Evolutionary conservation across 2,888 invertebrate species (phyloP).

Genomic region (Cheiracanthium punctorium): DNA sequence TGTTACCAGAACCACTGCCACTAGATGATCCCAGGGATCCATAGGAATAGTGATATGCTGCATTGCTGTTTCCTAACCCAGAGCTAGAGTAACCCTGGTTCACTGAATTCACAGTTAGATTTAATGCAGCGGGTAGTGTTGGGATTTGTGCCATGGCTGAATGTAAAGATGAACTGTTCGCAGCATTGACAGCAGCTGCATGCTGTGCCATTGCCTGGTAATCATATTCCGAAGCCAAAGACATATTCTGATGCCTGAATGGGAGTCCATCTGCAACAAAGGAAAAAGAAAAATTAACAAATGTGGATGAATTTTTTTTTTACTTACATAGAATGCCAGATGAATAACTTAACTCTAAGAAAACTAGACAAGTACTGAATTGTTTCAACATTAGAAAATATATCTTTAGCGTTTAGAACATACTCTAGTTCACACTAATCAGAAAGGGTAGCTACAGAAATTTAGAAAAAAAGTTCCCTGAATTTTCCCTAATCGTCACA

Average conservation of each 20-base stretch:
- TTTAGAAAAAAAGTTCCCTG: too few relatives aligned
- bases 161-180: slow-evolving; percentile 70
- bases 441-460: too few relatives aligned
- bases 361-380: too few relatives aligned
- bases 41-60: slow-evolving; percentile 63
- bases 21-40: slow-evolving; percentile 57
- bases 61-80: slow-evolving; percentile 63
- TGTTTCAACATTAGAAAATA: too few relatives aligned
- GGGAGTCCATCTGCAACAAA: slow-evolving; percentile 65
- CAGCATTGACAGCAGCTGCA: slow-evolving; percentile 68
- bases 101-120: slow-evolving; percentile 70
- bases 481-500: too few relatives aligned
- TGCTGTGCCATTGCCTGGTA: slow-evolving; percentile 71
- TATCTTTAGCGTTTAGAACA: too few relatives aligned
- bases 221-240: slow-evolving; percentile 67
- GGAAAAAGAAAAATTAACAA: neutral
- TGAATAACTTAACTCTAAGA: neutral
- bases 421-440: too few relatives aligned
- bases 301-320: neutral
- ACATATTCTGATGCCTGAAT: slow-evolving; percentile 68
- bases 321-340: neutral
- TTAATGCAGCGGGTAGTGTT: slow-evolving; percentile 71
- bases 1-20: slow-evolving; percentile 44
- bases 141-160: slow-evolving; percentile 72
- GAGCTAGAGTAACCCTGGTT: slow-evolving; percentile 58